A percentile compares a stretch with the other conserved stretches of the same genome.
phyloP scores from a whole-genome alignment of 2,113 vertebrate species.

The Lophochroa leadbeateri region DNA sequence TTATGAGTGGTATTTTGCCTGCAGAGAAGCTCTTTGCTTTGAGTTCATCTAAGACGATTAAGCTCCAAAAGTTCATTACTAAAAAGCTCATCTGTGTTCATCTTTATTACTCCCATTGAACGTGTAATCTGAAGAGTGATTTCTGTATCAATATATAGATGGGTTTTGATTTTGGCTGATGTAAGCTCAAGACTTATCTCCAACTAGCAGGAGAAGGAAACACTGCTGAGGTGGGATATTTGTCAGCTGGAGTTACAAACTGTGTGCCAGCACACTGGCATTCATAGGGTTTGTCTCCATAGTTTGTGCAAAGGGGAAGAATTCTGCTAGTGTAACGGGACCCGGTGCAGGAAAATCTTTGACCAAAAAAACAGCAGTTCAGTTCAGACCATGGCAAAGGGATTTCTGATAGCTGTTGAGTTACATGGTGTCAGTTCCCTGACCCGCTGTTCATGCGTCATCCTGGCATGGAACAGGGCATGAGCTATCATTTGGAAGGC shows the following conservation, averaged over 20 bases:
- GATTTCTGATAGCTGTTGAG: background rate
- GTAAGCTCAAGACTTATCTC: constrained; percentile 32
- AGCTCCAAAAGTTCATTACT: constrained; percentile 29
- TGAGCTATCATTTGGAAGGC: background rate
- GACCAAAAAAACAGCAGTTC: rapidly evolving
- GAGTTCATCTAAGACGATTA: constrained; percentile 56
- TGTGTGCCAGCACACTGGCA: background rate
- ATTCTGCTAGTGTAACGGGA: rapidly evolving
- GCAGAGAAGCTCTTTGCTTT: constrained; percentile 15
- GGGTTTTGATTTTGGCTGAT: constrained; percentile 22
- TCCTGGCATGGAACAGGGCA: rapidly evolving
- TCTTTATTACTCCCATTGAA: constrained; percentile 31
- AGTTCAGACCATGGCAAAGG: background rate
- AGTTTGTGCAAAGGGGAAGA: rapidly evolving
- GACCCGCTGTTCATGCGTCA: rapidly evolving
- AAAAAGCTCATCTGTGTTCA: constrained; percentile 35
- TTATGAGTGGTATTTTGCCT: constrained; percentile 12
- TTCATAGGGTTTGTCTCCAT: rapidly evolving
- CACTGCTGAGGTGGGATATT: background rate
- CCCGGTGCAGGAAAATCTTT: background rate
- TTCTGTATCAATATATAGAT: background rate
- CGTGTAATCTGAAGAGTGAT: background rate
- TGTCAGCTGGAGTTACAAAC: background rate
- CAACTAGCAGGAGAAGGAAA: background rate
- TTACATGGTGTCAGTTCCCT: background rate